Conservation (phyloP, 2,113 vertebrate genomes). For the Lutjanus erythropterus region DNA sequence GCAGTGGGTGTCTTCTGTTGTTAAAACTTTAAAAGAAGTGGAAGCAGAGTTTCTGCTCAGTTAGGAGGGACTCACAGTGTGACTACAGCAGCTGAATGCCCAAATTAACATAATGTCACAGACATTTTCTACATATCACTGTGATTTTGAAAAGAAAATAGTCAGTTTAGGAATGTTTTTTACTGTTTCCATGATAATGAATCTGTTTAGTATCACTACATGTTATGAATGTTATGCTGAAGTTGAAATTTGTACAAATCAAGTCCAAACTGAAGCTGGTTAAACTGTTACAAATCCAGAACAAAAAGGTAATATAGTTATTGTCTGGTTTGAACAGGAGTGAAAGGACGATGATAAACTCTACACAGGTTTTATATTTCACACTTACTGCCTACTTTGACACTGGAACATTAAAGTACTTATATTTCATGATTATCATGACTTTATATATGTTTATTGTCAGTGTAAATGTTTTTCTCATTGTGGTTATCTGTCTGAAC, state of each 20-base stretch:
- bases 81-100: too few relatives aligned
- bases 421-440: too few relatives aligned
- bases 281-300: background rate
- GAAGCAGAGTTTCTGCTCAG: background rate
- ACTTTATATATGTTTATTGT: too few relatives aligned
- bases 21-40: background rate
- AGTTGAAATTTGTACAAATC: too few relatives aligned
- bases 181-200: background rate
- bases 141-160: background rate
- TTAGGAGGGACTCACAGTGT: background rate
- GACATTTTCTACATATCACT: background rate
- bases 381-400: too few relatives aligned
- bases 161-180: background rate
- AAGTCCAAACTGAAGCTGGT: background rate
- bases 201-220: background rate
- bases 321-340: background rate
- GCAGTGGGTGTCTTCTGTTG: background rate
- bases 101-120: too few relatives aligned
- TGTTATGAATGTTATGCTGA: background rate
- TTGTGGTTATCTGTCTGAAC: background rate
- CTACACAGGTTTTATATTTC: background rate
- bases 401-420: too few relatives aligned
- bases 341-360: background rate
- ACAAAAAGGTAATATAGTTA: background rate
- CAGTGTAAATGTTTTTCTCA: background rate